Conservation (phyloP, 1,140 invertebrate species). For the Copidosoma floridanum region DNA sequence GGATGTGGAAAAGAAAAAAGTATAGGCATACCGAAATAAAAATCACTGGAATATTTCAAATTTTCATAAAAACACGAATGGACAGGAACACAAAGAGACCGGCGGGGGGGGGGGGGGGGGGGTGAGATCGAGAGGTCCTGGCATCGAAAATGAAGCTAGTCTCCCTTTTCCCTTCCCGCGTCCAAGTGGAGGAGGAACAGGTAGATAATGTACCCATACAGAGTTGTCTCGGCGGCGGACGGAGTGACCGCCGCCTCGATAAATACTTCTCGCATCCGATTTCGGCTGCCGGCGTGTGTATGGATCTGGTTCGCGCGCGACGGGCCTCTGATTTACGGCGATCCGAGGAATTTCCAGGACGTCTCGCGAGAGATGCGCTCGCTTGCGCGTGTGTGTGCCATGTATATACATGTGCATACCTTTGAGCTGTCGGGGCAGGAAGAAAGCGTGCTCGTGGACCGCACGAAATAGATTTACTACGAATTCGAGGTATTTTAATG, state of each 20-base stretch:
- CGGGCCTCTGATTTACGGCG: slow-evolving; percentile 23
- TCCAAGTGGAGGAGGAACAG: neutral
- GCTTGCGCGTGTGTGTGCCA: neutral
- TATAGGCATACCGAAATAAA: too few relatives aligned
- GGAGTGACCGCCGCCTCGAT: too few relatives aligned
- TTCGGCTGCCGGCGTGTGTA: too few relatives aligned
- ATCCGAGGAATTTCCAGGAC: slow-evolving; percentile 24
- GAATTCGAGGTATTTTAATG: slow-evolving; percentile 20
- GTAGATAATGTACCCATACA: slow-evolving; percentile 11
- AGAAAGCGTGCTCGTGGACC: neutral
- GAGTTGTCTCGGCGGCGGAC: neutral
- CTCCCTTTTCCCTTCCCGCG: neutral
- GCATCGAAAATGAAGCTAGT: too few relatives aligned
- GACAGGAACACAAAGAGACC: too few relatives aligned
- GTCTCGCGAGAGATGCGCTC: neutral
- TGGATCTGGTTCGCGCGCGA: slow-evolving; percentile 15
- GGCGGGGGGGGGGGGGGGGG: too few relatives aligned
- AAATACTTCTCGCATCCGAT: slow-evolving; percentile 29
- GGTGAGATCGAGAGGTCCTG: slow-evolving; percentile 35
- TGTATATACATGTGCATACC: too few relatives aligned
- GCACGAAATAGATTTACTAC: slow-evolving; percentile 9
- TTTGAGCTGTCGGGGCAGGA: too few relatives aligned
- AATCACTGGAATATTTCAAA: too few relatives aligned
- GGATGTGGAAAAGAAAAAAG: too few relatives aligned
- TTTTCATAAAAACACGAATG: too few relatives aligned